A percentile compares a stretch with the other conserved stretches of the same genome.
Evolutionary conservation across 2,113 vertebrate genomes (phyloP).

Genomic region (Mirounga angustirostris): DNA sequence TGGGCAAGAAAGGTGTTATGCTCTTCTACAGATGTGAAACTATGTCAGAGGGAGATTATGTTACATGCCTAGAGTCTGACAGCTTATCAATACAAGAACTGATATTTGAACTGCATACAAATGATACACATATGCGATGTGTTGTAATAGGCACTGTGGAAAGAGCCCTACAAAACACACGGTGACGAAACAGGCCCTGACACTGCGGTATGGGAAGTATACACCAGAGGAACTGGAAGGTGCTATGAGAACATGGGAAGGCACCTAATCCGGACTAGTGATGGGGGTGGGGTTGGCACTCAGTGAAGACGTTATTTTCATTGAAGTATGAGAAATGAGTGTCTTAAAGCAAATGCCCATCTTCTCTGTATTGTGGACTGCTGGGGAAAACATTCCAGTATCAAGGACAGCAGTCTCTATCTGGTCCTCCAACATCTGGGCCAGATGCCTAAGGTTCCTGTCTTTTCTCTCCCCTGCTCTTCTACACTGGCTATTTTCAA

Average conservation of each 20-base stretch:
- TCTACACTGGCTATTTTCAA: neutral
- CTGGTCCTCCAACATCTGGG: neutral
- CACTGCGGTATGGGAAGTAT: accelerated
- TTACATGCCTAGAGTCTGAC: neutral
- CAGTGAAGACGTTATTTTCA: neutral
- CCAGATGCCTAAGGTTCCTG: neutral
- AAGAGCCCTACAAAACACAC: neutral
- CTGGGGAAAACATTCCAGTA: neutral
- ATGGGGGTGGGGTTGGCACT: too few relatives aligned
- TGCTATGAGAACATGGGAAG: neutral
- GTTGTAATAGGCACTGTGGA: neutral
- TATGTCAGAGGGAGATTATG: neutral
- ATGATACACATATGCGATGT: neutral
- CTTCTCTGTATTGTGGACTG: neutral
- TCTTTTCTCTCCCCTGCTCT: neutral
- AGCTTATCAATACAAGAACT: neutral
- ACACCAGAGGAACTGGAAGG: neutral
- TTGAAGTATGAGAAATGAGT: neutral
- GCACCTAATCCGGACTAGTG: accelerated
- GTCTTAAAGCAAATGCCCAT: neutral
- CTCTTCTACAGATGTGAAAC: neutral
- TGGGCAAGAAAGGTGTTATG: neutral
- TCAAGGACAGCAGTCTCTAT: neutral
- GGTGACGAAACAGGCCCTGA: neutral
- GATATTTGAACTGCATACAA: neutral